phyloP scores from a whole-genome alignment of 1,140 invertebrate genomes.

The Trinorchestia longiramus region DNA sequence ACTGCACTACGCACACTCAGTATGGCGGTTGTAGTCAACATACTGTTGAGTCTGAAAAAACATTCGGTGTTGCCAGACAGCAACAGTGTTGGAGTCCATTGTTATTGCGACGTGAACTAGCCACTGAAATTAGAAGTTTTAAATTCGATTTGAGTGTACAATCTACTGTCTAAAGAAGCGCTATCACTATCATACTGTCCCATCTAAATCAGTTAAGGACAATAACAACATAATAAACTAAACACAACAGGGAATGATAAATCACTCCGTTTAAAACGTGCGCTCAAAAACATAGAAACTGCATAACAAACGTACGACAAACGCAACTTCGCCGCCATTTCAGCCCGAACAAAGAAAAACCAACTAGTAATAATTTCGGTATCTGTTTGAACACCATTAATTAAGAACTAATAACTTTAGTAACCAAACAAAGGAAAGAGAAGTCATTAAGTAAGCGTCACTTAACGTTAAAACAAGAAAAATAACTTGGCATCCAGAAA shows the following conservation, averaged over 20 bases:
- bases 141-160: not conserved
- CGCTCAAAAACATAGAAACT: not conserved
- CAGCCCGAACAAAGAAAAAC: not conserved
- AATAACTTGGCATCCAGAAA: no score
- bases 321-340: not conserved
- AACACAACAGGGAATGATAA: not conserved
- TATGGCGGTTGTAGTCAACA: not conserved
- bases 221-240: not conserved
- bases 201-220: not conserved
- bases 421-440: no score
- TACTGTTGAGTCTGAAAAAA: not conserved
- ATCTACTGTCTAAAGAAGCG: not conserved
- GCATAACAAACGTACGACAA: not conserved
- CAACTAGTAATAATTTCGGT: no score
- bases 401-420: no score
- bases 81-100: not conserved
- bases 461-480: no score
- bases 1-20: not conserved
- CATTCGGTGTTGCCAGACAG: not conserved
- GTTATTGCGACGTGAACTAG: not conserved
- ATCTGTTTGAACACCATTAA: no score
- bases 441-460: no score
- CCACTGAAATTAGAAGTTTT: not conserved
- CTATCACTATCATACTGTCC: not conserved
- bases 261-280: not conserved